Conservation (phyloP, 2,113 vertebrate species). For the Cairina moschata region DNA sequence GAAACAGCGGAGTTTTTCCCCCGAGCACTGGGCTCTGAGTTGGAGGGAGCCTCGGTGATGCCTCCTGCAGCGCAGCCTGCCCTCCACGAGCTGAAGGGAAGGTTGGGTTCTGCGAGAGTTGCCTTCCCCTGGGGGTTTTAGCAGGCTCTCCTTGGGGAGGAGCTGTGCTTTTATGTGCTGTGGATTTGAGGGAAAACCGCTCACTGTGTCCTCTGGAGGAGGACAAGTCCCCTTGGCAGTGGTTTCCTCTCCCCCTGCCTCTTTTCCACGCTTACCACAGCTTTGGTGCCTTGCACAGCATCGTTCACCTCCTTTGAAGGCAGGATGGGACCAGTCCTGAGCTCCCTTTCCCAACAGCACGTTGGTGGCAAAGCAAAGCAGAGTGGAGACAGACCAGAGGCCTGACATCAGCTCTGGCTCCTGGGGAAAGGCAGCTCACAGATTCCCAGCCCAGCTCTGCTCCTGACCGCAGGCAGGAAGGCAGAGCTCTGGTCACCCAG, state of each 20-base stretch:
- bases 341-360: not conserved
- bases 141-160: not conserved
- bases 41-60: too few relatives aligned
- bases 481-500: not conserved
- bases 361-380: not conserved
- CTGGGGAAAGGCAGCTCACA: not conserved
- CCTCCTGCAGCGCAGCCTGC: not conserved
- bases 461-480: not conserved
- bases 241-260: too few relatives aligned
- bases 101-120: not conserved
- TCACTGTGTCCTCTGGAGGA: not conserved
- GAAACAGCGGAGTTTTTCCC: not conserved
- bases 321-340: not conserved
- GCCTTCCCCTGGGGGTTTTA: not conserved
- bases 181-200: not conserved
- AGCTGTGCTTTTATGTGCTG: not conserved
- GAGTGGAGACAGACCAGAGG: not conserved
- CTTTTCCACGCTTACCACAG: too few relatives aligned
- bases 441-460: not conserved
- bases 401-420: not conserved
- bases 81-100: not conserved
- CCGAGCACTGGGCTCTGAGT: fast-evolving
- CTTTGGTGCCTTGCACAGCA: too few relatives aligned
- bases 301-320: not conserved
- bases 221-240: too few relatives aligned